Evolutionary conservation across 2,797 vertebrate genomes (phyloP), one percentile per base, ranked within the genome.

Genomic region (Rhabdomys pumilio): DNA sequence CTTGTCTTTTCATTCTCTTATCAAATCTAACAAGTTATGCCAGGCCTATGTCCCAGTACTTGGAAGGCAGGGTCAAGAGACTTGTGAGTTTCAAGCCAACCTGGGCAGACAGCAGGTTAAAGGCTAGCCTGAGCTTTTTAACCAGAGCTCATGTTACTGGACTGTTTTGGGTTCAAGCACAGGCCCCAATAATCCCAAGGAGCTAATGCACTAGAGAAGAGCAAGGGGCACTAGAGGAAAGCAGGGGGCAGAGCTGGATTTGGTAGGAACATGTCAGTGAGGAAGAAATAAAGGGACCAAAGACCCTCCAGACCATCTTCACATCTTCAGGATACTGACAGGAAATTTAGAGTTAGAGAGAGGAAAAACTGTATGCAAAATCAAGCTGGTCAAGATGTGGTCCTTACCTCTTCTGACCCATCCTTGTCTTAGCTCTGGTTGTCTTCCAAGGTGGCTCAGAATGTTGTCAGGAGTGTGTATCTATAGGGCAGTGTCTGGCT

Each of bases 1-100:
- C 41, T 95, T 83, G 15, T 76, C 26, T 90, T 90, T 92, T 82
- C 31, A 75, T 94, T 94, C 13, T 72, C 22, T 83, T 83, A 55
- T 9, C 15, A 84, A 86, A 81, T 73, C 63, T 31, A 34, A 86
- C 80, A 86, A 26, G 61, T 77, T 90, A 15, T 93, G 14, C 9
- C 22, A 57, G 31, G 24, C 67, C 67, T 55, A 24, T 26, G 1
- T 57, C 22, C 2, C 50, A 87, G 85, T 38, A 19, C 22, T 57
- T 73, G 13, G 50, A 2, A 53, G 34, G 20, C 44, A 86, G 13
- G 63, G 31, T 15, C 67, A 57, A 9, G 67, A 41, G 67, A 73
- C 67, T 87, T 87, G 7, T 73, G n/a, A 87, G 85, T 86, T 55
- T 53, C 47, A 72, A 50, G 83, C 22, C 34, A 72, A n/a, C 22